Conservation (phyloP, 2,888 invertebrate species). For the Patella pellucida region DNA sequence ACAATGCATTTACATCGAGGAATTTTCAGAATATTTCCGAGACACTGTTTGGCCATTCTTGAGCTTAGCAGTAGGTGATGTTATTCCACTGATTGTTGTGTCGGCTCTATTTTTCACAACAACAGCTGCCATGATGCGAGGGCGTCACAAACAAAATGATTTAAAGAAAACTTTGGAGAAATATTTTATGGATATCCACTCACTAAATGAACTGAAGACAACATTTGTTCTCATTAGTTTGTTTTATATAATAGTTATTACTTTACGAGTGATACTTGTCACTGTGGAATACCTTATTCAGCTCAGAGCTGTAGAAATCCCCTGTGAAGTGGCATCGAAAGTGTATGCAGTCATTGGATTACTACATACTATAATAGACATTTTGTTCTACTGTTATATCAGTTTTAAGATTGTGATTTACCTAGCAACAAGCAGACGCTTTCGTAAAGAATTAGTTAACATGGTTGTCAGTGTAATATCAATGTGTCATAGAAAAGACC, state of each 20-base stretch:
- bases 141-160: conserved; percentile 23
- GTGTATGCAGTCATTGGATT: conserved; percentile 29
- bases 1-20: conserved; percentile 52
- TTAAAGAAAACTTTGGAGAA: conserved; percentile 45
- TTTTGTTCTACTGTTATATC: conserved; percentile 45
- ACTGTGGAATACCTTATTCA: conserved; percentile 29
- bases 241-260: conserved; percentile 32
- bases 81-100: conserved; percentile 56
- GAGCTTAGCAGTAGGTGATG: conserved; percentile 53
- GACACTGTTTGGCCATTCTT: conserved; percentile 61
- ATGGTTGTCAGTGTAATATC: conserved; percentile 12
- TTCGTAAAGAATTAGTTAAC: conserved; percentile 41
- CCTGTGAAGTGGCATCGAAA: conserved; percentile 24
- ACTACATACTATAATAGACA: conserved; percentile 35
- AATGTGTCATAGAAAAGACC: conserved; percentile 13
- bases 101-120: conserved; percentile 46
- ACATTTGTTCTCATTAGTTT: conserved; percentile 35
- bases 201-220: conserved; percentile 47
- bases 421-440: conserved; percentile 46
- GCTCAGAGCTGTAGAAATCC: conserved; percentile 19
- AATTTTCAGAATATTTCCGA: conserved; percentile 54
- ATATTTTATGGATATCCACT: conserved; percentile 57
- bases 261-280: conserved; percentile 24
- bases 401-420: conserved; percentile 57
- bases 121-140: conserved; percentile 18